Base-by-base conservation (phyloP, 2,888 invertebrate species). In the Melitaea athalia region DNA sequence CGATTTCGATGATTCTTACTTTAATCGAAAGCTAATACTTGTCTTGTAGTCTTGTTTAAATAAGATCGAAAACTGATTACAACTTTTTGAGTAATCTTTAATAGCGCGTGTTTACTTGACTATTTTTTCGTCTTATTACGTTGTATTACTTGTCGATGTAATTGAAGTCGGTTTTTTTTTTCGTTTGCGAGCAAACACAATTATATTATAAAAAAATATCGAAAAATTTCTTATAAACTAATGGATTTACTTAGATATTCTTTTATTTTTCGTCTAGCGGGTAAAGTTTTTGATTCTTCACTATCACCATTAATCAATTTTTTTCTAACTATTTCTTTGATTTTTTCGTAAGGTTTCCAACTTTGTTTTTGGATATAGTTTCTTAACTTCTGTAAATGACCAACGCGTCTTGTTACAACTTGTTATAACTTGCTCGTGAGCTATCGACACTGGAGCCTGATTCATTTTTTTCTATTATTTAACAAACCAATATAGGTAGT, bases 341-440 rank as follows among this genome's bases (percentile, higher is more conserved):
- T 42, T 64, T 68, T 62, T 38, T 33, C 15, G 43, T 61, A 38
- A 63, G 57, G 47, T 69, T 59, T 59, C 50, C 31, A 53, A 63
- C 31, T 55, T 55, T 14, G 53, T 55, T 57, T 42, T 57, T 15
- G 15, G 57, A 57, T 38, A 57, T 42, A 10, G 42, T 64, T 53
- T 52, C 61, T 17, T 1, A 67, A 62, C 61, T 66, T 62, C 8
- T 17, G 45, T 63, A 68, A 71, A 72, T 67, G 72, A 68, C 57
- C 62, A 64, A 63, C 69, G 66, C 71, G 71, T 64, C 59, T 66
- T 70, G 59, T 55, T 68, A 65, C 65, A 71, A 71, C 69, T 71
- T 72, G 72, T 74, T 74, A 72, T 67, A 72, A 74, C 68, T 74
- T 74, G 59, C 63, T 64, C 63, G 17, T 55, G 50, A 71, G 38